These are phyloP conservation scores for Lasius fuliginosus DNA, from an alignment of 2,888 invertebrate genomes.

Conservation along the genomic window DNA sequence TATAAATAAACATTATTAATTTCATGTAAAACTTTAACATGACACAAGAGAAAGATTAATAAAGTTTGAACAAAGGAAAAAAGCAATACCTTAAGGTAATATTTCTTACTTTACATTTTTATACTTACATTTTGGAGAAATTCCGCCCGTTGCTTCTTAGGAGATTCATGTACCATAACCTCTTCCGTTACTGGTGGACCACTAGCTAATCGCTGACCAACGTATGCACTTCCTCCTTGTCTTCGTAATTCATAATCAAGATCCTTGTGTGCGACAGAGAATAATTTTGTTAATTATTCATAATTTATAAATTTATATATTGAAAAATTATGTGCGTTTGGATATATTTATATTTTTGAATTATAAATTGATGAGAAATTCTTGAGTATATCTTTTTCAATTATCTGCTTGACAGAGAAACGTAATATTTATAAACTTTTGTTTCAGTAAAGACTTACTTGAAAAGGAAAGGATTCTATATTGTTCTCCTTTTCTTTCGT, in stretches of 20 bases:
- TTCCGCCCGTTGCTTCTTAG: slow-evolving; percentile 84
- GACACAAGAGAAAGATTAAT: not conserved
- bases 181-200: slow-evolving; percentile 86
- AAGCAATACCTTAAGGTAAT: not conserved
- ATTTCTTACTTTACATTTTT: not conserved
- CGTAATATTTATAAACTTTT: not conserved
- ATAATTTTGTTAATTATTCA: slow-evolving; percentile 24
- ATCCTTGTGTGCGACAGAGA: slow-evolving; percentile 87
- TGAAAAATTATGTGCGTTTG: not conserved
- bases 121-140: slow-evolving; percentile 81
- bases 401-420: not conserved
- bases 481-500: slow-evolving; percentile 88
- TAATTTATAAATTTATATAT: not conserved
- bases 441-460: slow-evolving; percentile 80
- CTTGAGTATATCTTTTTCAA: not conserved
- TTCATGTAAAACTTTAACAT: not conserved
- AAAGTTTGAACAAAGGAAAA: not conserved
- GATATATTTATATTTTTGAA: not conserved
- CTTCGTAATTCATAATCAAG: slow-evolving; percentile 93
- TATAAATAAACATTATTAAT: slow-evolving; percentile 14
- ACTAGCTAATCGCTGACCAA: slow-evolving; percentile 91
- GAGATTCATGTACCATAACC: slow-evolving; percentile 85
- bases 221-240: slow-evolving; percentile 92
- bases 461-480: slow-evolving; percentile 86
- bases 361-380: not conserved